Evolutionary conservation across 2,113 vertebrate species (phyloP).

Genomic region (Gasterosteus nipponicus): DNA sequence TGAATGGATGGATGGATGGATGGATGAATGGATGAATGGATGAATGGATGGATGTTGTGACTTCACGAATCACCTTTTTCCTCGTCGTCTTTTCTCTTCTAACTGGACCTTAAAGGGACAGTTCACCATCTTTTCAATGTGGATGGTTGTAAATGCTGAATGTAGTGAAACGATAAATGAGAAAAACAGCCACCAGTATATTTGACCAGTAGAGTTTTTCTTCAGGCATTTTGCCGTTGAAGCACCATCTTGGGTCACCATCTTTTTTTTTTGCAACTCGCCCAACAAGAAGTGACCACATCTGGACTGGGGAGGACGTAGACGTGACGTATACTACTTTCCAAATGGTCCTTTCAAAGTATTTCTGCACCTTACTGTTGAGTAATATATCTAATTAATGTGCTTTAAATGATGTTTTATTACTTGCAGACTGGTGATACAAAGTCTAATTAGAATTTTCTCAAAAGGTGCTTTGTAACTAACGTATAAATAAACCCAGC

Average conservation of each 20-base stretch:
- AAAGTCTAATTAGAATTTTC: not conserved
- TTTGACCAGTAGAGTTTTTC: no score
- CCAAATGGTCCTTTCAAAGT: no score
- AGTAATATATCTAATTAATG: not conserved
- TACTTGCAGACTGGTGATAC: not conserved
- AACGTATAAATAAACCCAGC: not conserved
- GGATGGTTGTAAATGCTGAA: not conserved
- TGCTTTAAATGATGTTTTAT: not conserved
- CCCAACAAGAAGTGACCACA: no score
- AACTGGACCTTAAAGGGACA: no score
- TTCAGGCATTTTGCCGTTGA: not conserved
- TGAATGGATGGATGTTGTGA: not conserved
- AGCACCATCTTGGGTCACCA: not conserved
- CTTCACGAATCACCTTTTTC: not conserved
- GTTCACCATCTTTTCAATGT: no score
- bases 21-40: not conserved
- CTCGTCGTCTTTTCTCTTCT: not conserved
- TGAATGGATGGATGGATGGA: not conserved
- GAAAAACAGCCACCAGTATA: no score
- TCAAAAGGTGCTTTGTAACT: not conserved
- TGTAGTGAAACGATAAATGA: not conserved
- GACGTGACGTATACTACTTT: no score
- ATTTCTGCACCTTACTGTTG: no score
- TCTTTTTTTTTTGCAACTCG: no score
- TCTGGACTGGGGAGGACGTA: not conserved